Conservation (phyloP, 2,113 vertebrate genomes). For the Archilochus colubris region DNA sequence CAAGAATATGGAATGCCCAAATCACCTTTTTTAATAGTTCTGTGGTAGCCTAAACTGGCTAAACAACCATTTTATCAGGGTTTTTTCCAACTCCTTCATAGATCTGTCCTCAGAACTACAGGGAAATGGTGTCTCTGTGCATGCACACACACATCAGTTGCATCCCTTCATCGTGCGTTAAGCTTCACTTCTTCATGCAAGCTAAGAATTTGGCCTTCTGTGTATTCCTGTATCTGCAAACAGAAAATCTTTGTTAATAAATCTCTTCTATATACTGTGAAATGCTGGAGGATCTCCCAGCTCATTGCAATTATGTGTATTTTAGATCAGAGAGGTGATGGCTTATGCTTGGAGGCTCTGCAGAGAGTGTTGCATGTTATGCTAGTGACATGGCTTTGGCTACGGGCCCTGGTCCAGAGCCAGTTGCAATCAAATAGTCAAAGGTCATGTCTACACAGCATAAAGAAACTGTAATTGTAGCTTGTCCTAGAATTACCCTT, state of each 20-base stretch:
- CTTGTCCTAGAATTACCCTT: constrained; percentile 60
- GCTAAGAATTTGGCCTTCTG: not conserved
- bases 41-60: not conserved
- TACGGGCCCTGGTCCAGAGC: constrained; percentile 42
- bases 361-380: constrained; percentile 37
- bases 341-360: constrained; percentile 30
- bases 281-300: constrained; percentile 41
- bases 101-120: not conserved
- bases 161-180: not conserved
- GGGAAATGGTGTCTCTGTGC: rapidly evolving
- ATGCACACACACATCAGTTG: rapidly evolving
- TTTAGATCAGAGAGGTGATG: constrained; percentile 52
- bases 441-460: constrained; percentile 59
- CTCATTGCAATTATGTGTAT: constrained; percentile 30
- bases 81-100: not conserved
- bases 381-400: constrained; percentile 40
- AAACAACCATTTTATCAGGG: not conserved
- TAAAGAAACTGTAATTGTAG: constrained; percentile 41
- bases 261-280: constrained; percentile 48
- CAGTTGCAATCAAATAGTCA: constrained; percentile 51
- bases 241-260: constrained; percentile 46
- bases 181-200: not conserved
- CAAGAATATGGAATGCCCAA: not conserved
- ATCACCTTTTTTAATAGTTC: not conserved
- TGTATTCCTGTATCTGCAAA: not conserved